Evolutionary conservation across 1,140 invertebrate species (phyloP).

Genomic region (Drosophila eugracilis): DNA sequence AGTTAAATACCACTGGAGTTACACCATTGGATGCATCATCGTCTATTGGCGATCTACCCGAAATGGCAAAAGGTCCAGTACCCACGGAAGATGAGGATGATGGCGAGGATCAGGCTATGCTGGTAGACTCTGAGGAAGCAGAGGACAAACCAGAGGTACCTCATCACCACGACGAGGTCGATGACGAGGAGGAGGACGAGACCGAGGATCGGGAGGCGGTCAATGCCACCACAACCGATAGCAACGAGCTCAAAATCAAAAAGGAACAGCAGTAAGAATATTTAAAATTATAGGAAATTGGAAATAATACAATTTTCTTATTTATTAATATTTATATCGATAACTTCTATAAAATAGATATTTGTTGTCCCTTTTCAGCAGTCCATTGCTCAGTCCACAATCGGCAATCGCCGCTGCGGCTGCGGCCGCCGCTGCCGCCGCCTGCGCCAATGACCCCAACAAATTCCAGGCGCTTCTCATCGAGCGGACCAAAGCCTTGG

Average conservation of each 20-base stretch:
- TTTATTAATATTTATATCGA: neutral
- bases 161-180: slow-evolving; percentile 13
- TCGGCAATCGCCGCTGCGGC: slow-evolving; percentile 77
- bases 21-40: neutral
- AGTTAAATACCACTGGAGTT: slow-evolving; percentile 4
- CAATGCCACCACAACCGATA: slow-evolving; percentile 33
- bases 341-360: neutral
- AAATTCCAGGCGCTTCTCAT: slow-evolving; percentile 91
- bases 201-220: slow-evolving; percentile 25
- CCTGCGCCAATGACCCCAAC: slow-evolving; percentile 86
- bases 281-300: neutral
- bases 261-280: slow-evolving; percentile 82
- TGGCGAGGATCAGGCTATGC: slow-evolving; percentile 36
- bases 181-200: slow-evolving; percentile 30
- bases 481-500: slow-evolving; percentile 90
- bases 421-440: slow-evolving; percentile 78
- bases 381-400: slow-evolving; percentile 79
- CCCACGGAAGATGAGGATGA: slow-evolving; percentile 40
- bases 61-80: neutral
- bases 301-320: too few relatives aligned
- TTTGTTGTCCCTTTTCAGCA: slow-evolving; percentile 37
- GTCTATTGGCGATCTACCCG: slow-evolving; percentile 13
- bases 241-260: slow-evolving; percentile 79
- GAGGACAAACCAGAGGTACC: slow-evolving; percentile 16
- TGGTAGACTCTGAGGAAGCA: slow-evolving; percentile 27